These are phyloP conservation scores for Tachycineta bicolor DNA, from an alignment of 2,113 vertebrate genomes.

Conservation along the genomic window DNA sequence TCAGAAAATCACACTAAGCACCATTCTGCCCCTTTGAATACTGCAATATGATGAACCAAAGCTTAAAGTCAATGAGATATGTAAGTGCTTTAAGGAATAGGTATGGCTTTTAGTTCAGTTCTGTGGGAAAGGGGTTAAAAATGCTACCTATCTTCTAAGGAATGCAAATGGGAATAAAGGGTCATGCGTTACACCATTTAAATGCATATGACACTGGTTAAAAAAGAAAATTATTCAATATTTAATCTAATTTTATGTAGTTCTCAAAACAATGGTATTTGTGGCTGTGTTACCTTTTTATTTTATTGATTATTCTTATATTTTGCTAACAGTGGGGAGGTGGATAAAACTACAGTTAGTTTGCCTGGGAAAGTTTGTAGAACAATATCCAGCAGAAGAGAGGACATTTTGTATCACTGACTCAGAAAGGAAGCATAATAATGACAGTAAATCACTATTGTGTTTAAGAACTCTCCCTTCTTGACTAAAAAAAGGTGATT, in stretches of 20 bases:
- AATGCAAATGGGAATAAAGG: not conserved
- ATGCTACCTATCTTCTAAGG: not conserved
- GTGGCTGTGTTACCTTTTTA: not conserved
- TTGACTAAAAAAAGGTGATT: not conserved
- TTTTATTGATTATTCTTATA: not conserved
- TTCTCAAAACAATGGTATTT: not conserved
- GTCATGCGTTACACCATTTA: not conserved
- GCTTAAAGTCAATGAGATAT: not conserved
- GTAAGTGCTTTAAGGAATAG: not conserved
- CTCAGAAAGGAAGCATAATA: not conserved
- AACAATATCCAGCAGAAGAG: not conserved
- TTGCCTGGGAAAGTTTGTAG: not conserved
- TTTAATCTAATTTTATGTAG: not conserved
- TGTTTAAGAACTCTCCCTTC: not conserved
- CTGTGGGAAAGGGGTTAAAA: not conserved
- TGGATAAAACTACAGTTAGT: not conserved
- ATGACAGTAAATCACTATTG: fast-evolving
- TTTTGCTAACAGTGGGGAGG: not conserved
- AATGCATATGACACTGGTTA: not conserved
- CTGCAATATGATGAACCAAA: not conserved
- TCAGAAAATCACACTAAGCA: not conserved
- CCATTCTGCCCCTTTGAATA: not conserved
- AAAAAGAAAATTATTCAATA: not conserved
- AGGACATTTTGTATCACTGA: not conserved
- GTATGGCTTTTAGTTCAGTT: not conserved